A percentile compares a stretch with the other conserved stretches of the same genome.
phyloP scores from a whole-genome alignment of 2,113 vertebrate species.

The Lophotis ruficrista region DNA sequence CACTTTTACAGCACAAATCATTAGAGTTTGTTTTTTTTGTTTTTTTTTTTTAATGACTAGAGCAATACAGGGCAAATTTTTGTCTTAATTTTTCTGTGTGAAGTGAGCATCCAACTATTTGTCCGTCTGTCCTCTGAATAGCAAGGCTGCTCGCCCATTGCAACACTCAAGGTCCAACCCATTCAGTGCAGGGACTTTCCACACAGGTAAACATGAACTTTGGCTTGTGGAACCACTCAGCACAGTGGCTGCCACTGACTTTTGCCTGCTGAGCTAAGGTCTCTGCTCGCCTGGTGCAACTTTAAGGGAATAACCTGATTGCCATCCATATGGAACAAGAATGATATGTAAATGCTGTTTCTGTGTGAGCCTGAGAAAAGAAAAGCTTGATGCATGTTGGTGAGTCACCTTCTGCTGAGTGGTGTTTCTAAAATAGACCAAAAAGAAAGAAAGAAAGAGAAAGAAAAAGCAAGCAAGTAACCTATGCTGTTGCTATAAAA shows the following conservation, averaged over 20 bases:
- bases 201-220: constrained; percentile 51
- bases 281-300: neutral
- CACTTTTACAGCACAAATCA: neutral
- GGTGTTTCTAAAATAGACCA: neutral
- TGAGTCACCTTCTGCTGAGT: neutral
- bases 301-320: neutral
- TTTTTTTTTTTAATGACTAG: neutral
- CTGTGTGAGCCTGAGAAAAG: neutral
- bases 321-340: neutral
- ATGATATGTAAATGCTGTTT: neutral
- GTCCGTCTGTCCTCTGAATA: neutral
- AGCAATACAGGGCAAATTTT: neutral
- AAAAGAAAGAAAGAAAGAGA: neutral
- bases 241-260: neutral
- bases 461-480: neutral
- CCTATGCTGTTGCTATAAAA: neutral
- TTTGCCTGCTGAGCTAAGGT: neutral
- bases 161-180: neutral
- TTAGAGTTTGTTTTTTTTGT: neutral
- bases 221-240: neutral
- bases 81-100: neutral
- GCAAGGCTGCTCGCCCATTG: neutral
- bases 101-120: neutral
- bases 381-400: neutral
- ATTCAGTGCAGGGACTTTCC: neutral